phyloP scores from a whole-genome alignment of 1,140 invertebrate genomes.

The Drosophila nigromelanica region DNA sequence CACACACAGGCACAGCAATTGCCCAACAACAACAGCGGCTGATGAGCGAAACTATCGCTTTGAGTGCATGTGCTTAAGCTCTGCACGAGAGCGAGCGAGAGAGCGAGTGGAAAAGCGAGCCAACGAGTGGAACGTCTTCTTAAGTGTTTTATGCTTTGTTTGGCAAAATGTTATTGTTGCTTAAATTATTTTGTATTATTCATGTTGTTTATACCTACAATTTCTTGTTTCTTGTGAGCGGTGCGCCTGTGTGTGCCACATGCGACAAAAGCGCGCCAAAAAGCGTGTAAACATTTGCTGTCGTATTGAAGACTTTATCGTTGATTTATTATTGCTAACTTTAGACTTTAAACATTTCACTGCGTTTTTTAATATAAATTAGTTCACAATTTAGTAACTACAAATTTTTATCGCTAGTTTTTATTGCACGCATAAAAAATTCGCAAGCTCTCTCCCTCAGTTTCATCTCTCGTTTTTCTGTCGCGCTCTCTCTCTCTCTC shows the following conservation, averaged over 20 bases:
- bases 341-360: not conserved
- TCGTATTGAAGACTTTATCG: conserved; percentile 12
- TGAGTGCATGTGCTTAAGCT: conserved; percentile 56
- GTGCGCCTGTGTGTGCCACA: conserved; percentile 1
- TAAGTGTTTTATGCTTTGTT: conserved; percentile 82
- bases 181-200: conserved; percentile 78
- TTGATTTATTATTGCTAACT: too few relatives aligned
- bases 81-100: conserved; percentile 3
- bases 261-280: conserved; percentile 43
- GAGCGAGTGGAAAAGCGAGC: conserved; percentile 1
- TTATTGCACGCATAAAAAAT: conserved; percentile 48
- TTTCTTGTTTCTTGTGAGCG: conserved; percentile 20
- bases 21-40: conserved; percentile 24
- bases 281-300: conserved; percentile 10
- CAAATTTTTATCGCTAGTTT: conserved; percentile 55
- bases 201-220: conserved; percentile 57
- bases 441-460: conserved; percentile 17
- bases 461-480: not conserved
- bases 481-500: conserved; percentile 12
- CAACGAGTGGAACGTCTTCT: conserved; percentile 58
- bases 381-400: conserved; percentile 57
- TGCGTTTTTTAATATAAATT: conserved; percentile 54
- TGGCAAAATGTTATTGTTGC: conserved; percentile 80
- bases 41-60: conserved; percentile 69
- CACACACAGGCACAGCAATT: conserved; percentile 26